A percentile compares a stretch with the other conserved stretches of the same genome.
phyloP scores from a whole-genome alignment of 2,888 invertebrate genomes.

The Caradrina clavipalpis region DNA sequence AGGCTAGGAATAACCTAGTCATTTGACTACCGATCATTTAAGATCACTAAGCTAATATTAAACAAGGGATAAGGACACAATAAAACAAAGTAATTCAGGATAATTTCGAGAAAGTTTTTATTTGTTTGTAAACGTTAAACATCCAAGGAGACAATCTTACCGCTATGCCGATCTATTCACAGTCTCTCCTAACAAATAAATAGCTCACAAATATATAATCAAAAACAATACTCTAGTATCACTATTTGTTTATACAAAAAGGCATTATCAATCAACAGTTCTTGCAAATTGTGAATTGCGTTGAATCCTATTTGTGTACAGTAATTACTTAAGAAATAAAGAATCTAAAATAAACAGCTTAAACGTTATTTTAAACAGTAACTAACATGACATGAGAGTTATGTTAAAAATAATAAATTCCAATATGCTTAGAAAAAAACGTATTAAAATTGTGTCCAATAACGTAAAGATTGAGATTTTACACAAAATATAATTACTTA shows the following conservation, averaged over 20 bases:
- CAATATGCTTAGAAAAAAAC: neutral
- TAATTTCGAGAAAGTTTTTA: conserved; percentile 84
- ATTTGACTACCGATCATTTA: no score
- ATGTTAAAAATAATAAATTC: no score
- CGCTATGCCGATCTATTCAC: conserved; percentile 78
- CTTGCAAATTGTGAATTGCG: conserved; percentile 46
- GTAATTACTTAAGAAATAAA: neutral
- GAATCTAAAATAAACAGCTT: neutral
- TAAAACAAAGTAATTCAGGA: conserved; percentile 61
- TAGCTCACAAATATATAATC: conserved; percentile 85
- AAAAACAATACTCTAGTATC: conserved; percentile 88
- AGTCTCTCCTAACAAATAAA: conserved; percentile 87
- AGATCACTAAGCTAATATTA: no score
- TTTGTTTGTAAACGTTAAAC: conserved; percentile 88
- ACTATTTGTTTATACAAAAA: conserved; percentile 86
- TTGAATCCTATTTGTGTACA: conserved; percentile 1
- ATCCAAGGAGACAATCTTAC: conserved; percentile 85
- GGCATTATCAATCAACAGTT: conserved; percentile 64
- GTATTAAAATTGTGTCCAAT: neutral
- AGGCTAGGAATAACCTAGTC: no score
- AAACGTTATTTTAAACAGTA: neutral
- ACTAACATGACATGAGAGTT: neutral
- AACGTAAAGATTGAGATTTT: neutral
- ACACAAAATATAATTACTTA: neutral
- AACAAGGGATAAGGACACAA: conserved; percentile 25